Base-by-base conservation (phyloP, 2,888 invertebrate species). In the Plagodis pulveraria region DNA sequence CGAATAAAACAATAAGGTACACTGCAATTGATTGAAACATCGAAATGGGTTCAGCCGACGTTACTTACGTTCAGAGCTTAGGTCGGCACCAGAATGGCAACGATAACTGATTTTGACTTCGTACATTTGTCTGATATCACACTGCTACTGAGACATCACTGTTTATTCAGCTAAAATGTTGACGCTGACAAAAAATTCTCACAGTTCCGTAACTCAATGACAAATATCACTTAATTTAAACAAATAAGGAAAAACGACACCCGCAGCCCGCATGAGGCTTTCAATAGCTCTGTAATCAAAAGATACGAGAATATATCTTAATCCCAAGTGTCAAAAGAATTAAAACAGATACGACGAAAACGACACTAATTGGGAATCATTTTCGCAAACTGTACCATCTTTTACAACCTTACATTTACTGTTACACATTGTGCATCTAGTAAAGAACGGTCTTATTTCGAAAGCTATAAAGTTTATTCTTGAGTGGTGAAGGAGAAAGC, bases 351-450 rank as follows among this genome's bases (percentile, higher is more conserved):
- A 67, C 65, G 67, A 61, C 40, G 63, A 58, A 59, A 69, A 71
- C 66, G 65, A 57, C 68, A 69, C 69, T 75, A 76, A 78, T 77
- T 75, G 70, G 70, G 69, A 74, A 75, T 76, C 71, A 72, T 73
- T 74, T 72, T 67, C 66, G 68, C 57, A 58, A 69, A 60, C 62
- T 58, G 60, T 73, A 65, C 68, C 54, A 36, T 51, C 50, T 62
- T 63, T 49, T 12, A 50, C 12, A 51, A 58, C 34, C 43, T 52
- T 2, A 43, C 6, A 5, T 35, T 47, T 48, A 10, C 48, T 6
- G 43, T 40, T 22, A 5, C 9, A 41, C 45, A 22, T 8, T 49
- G 33, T 33, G 36, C 41, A 36, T 12, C 33, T 12, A n/a, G 22
- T 10, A 12, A n/a, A 4, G 6, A 4, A 48, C 45, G 42, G 4